Conservation (phyloP, 2,797 vertebrate genomes). For the Lepus oiostolus region DNA sequence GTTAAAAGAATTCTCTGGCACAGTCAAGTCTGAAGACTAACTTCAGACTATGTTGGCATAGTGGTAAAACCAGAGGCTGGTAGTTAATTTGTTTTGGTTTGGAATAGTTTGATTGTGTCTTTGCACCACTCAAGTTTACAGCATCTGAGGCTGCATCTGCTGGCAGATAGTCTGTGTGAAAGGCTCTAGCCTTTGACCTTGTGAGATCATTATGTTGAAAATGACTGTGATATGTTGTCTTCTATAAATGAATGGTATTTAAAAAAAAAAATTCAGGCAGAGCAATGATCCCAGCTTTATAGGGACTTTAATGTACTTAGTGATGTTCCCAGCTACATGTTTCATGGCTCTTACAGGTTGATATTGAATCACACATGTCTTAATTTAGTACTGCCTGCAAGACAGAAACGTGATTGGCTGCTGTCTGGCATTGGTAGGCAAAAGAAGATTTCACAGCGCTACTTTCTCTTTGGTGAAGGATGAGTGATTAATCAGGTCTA, state of each 20-base stretch:
- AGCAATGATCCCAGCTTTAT: background rate
- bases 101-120: background rate
- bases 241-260: background rate
- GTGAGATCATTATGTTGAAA: background rate
- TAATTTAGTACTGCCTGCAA: background rate
- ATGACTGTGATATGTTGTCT: background rate
- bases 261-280: background rate
- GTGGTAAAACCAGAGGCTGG: background rate
- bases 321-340: background rate
- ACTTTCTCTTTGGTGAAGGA: background rate
- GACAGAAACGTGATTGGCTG: background rate
- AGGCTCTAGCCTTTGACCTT: background rate
- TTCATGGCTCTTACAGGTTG: background rate
- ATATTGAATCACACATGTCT: background rate
- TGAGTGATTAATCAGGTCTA: background rate
- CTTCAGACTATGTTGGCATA: accelerated
- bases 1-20: background rate
- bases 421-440: background rate
- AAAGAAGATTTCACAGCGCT: background rate
- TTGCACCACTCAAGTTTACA: background rate
- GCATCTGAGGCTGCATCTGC: background rate
- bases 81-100: background rate
- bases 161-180: background rate
- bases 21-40: background rate
- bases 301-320: background rate